Evolutionary conservation across 2,888 invertebrate species (phyloP), one percentile per base, ranked within the genome.

Genomic region (Brassicogethes aeneus): DNA sequence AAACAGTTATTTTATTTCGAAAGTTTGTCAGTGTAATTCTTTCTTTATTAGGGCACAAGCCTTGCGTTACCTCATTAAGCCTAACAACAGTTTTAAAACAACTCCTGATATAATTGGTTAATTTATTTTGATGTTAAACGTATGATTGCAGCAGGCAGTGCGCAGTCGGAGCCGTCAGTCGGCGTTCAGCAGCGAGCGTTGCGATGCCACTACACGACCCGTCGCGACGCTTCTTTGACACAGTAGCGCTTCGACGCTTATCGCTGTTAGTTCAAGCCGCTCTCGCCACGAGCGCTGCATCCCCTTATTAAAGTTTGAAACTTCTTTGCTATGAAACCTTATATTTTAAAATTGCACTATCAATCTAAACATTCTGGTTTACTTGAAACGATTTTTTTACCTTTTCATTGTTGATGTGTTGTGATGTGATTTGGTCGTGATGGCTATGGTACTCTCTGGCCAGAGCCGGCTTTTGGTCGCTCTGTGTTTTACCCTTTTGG

Each of bases 361-460:
- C n/a, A n/a, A n/a, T n/a, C n/a, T n/a, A n/a, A n/a, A n/a, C n/a
- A n/a, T n/a, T n/a, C n/a, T n/a, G n/a, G n/a, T n/a, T n/a, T n/a
- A n/a, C n/a, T n/a, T n/a, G n/a, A n/a, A n/a, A n/a, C n/a, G 10
- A 7, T 7, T 23, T 23, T 23, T 23, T 23, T 23, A 23, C 10
- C 5, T 23, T 23, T 7, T 23, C 10, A 7, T 23, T 23, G 10
- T 23, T 7, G 5, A 33, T 23, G n/a, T 33, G 15, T 31, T 33
- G 39, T 39, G 39, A 36, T 36, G 41, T 44, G 45, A 51, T 50
- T 46, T 50, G 48, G 43, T 35, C 36, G 42, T 34, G 23, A 79
- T 79, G 79, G 79, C 79, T 51, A 77, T 79, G 75, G 79, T 80
- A 59, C 71, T 79, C 54, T 79, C 79, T 47, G 72, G 74, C 62